Base-by-base conservation (phyloP, 2,113 vertebrate genomes). In the Myodes glareolus region DNA sequence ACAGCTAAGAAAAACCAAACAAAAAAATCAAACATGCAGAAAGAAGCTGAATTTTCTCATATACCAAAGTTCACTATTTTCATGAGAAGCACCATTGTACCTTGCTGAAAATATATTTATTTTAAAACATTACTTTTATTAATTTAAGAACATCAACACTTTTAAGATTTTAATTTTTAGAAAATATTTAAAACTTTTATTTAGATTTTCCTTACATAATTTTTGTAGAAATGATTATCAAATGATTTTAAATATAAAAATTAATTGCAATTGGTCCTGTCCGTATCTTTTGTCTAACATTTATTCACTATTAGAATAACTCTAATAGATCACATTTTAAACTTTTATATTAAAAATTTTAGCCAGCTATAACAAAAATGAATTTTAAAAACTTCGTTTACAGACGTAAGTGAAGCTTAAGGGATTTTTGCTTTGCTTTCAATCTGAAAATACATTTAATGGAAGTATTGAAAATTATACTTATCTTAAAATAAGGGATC, bases 261-360 rank as follows among this genome's bases (percentile, higher is more conserved):
- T 82, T 47, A 77, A 92, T 81, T 78, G 72, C 63, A 94, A 92
- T 76, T 96, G 5, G 78, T 67, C 87, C 5, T 65, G 31, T 33
- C 14, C 16, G 42, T 17, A 52, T 16, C 36, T 72, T 39, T 11
- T 19, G 39, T 36, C 84, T 95, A 70, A 13, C 47, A 91, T 75
- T 39, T 85, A 1, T 78, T 93, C 19, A 75, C 55, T 73, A 19
- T 84, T 85, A 87, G 82, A 87, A 65, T 27, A 61, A 39, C 39
- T 63, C n/a, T 42, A 63, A 29, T 10, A 67, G 7, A 70, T 16
- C 25, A 92, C 3, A 85, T 50, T n/a, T 80, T 0, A 85, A 6
- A 13, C 70, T 94, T 94, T 91, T 29, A 75, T 86, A 88, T 36
- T 76, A 29, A 97, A 27, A 92, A 72, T 33, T 85, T 7, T 88